phyloP scores from a whole-genome alignment of 1,140 invertebrate species.

The Meloidogyne exigua region DNA sequence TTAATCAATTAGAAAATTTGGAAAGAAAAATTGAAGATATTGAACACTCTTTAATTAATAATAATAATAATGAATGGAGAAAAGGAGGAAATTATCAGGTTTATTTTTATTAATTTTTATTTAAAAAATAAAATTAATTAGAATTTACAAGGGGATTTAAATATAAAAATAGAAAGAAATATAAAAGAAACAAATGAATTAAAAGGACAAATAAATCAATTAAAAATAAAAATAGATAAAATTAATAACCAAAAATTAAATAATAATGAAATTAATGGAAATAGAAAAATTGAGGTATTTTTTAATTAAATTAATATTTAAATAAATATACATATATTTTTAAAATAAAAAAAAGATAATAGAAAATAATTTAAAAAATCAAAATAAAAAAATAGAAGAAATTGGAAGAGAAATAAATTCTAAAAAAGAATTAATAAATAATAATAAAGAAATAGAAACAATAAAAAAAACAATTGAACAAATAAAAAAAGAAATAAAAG shows the following conservation, averaged over 20 bases:
- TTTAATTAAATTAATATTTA: no score
- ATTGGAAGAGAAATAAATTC: not conserved
- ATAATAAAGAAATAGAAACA: not conserved
- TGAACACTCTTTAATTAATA: not conserved
- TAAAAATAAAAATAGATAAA: not conserved
- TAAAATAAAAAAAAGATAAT: not conserved
- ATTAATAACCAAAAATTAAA: not conserved
- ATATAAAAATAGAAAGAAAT: not conserved
- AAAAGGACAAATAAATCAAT: not conserved
- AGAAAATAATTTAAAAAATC: conserved; percentile 6
- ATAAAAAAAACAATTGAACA: not conserved
- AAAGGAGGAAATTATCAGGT: not conserved
- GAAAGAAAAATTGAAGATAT: not conserved
- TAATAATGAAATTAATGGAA: not conserved
- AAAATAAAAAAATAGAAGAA: not conserved
- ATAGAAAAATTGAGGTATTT: not conserved
- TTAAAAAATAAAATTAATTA: no score
- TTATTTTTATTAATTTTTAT: no score
- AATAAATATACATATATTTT: no score
- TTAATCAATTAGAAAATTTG: not conserved
- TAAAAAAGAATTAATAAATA: not conserved
- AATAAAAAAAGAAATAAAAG: not conserved
- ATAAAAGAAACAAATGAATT: conserved; percentile 1
- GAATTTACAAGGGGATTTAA: not conserved
- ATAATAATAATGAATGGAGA: not conserved